These are phyloP conservation scores for Parelbella ahira DNA, from an alignment of 2,888 invertebrate genomes.

Conservation along the genomic window DNA sequence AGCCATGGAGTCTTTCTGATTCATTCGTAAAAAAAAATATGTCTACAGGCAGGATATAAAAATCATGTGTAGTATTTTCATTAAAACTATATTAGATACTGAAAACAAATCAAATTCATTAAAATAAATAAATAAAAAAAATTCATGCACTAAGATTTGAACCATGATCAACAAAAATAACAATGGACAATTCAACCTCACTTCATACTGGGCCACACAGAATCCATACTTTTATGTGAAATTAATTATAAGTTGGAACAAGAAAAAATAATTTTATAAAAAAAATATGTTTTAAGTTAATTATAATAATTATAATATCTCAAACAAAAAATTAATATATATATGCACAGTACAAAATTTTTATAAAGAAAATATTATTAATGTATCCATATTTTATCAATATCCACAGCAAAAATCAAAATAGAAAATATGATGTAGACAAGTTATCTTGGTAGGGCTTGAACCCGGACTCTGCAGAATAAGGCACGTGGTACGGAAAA, in stretches of 20 bases:
- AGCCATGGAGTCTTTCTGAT: slow-evolving; percentile 27
- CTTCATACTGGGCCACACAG: slow-evolving; percentile 6
- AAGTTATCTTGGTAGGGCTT: background rate
- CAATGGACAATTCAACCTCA: background rate
- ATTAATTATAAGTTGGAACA: slow-evolving; percentile 6
- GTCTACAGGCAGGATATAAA: slow-evolving; percentile 7
- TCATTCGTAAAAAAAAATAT: slow-evolving; percentile 27
- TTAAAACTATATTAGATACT: slow-evolving; percentile 20
- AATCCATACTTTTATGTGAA: background rate
- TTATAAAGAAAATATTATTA: background rate
- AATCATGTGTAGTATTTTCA: slow-evolving; percentile 27
- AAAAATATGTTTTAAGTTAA: too few relatives aligned
- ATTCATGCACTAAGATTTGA: slow-evolving; percentile 26
- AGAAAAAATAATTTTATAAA: slow-evolving; percentile 1
- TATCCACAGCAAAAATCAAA: background rate
- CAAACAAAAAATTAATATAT: background rate
- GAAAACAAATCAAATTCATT: slow-evolving; percentile 31
- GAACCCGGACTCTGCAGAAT: slow-evolving; percentile 10
- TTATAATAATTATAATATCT: too few relatives aligned
- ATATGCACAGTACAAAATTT: background rate
- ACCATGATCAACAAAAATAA: slow-evolving; percentile 26
- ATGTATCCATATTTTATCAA: background rate
- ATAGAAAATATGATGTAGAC: background rate
- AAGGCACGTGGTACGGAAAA: slow-evolving; percentile 14
- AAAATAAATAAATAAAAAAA: slow-evolving; percentile 20